These are phyloP conservation scores for Hylaeus anthracinus DNA, from an alignment of 1,140 invertebrate genomes.

Conservation along the genomic window DNA sequence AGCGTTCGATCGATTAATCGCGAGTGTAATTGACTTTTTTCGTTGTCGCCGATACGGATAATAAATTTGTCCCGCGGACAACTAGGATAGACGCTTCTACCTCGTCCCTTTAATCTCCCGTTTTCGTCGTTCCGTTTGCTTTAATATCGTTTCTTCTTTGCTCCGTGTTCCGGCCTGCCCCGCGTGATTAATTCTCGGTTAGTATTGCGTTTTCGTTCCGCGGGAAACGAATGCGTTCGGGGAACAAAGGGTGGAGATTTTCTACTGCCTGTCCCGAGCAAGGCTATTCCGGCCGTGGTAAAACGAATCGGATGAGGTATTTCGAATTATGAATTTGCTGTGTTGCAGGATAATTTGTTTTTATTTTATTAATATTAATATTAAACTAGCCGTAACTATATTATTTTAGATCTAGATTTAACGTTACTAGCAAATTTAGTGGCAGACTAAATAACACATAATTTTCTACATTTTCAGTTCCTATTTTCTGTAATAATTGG, in stretches of 20 bases:
- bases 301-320: no score
- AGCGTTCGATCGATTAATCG: constrained; percentile 36
- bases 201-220: background rate
- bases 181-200: constrained; percentile 1
- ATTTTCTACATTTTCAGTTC: no score
- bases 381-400: no score
- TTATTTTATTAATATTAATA: no score
- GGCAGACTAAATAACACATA: no score
- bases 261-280: background rate
- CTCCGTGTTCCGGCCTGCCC: background rate
- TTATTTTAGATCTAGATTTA: no score
- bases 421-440: no score
- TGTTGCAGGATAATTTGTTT: no score
- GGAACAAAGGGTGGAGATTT: background rate
- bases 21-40: constrained; percentile 43
- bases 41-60: constrained; percentile 18
- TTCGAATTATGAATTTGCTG: no score
- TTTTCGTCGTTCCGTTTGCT: constrained; percentile 7
- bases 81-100: background rate
- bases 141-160: constrained; percentile 16
- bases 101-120: background rate
- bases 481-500: no score
- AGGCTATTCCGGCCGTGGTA: background rate
- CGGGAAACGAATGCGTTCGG: background rate
- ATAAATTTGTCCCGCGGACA: constrained; percentile 40